A percentile compares a stretch with the other conserved stretches of the same genome.
Evolutionary conservation across 2,797 vertebrate species (phyloP).

Genomic region (Hyperoplus immaculatus): DNA sequence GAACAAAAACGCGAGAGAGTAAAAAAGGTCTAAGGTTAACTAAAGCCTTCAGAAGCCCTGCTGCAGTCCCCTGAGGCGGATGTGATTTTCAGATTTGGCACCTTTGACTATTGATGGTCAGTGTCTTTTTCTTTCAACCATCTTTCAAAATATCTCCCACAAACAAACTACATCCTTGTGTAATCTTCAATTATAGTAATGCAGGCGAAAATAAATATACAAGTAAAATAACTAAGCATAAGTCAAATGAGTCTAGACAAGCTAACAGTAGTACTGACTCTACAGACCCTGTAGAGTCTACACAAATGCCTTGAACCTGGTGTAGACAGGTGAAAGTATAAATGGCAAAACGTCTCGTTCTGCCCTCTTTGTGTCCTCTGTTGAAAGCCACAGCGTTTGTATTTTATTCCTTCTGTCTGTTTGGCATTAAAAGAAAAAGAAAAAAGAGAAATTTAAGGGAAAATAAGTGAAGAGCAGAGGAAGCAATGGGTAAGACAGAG

Average conservation of each 20-base stretch:
- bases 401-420: background rate
- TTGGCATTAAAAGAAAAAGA: conserved; percentile 8
- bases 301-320: background rate
- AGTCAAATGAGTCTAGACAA: too few relatives aligned
- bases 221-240: too few relatives aligned
- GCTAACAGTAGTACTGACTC: too few relatives aligned
- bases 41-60: background rate
- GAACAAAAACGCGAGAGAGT: conserved; percentile 9
- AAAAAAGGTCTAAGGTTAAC: conserved; percentile 42
- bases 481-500: background rate
- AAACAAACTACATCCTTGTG: background rate
- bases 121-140: background rate
- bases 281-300: background rate
- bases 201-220: background rate
- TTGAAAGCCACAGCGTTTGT: background rate
- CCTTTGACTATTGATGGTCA: background rate
- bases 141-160: background rate
- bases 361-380: background rate
- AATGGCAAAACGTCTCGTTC: conserved; percentile 24
- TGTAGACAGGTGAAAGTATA: conserved; percentile 12
- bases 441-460: background rate
- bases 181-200: background rate
- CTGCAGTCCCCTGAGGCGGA: background rate
- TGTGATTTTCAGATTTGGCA: conserved; percentile 17
- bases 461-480: background rate